A percentile compares a stretch with the other conserved stretches of the same genome.
These are phyloP conservation scores for Dicerorhinus sumatrensis DNA, from an alignment of 2,113 vertebrate genomes.

Conservation along the genomic window DNA sequence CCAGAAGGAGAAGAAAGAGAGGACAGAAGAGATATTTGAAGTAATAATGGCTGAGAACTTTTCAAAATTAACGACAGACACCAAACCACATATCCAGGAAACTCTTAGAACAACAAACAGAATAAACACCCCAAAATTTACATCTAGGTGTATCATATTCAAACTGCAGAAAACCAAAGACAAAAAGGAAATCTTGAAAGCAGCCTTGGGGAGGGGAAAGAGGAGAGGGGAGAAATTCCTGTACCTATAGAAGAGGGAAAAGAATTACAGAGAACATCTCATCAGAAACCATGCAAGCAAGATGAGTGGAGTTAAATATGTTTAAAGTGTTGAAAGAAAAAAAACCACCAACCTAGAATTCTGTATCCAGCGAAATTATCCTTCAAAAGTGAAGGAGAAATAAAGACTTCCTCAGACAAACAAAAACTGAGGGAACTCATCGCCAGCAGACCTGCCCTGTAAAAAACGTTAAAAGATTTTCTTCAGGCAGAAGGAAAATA, in stretches of 20 bases:
- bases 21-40: neutral
- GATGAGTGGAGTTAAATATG: neutral
- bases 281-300: neutral
- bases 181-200: neutral
- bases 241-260: neutral
- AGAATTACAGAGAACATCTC: neutral
- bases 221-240: too few species aligned
- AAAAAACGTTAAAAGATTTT: neutral
- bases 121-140: neutral
- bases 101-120: neutral
- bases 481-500: neutral
- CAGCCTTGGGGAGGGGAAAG: rapidly evolving
- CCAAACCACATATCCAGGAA: neutral
- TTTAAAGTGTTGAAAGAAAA: neutral
- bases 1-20: neutral
- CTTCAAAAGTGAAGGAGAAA: neutral
- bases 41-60: neutral
- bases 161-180: neutral
- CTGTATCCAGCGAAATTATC: neutral
- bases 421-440: neutral
- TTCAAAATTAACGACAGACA: neutral
- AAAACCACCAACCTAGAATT: neutral
- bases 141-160: rapidly evolving
- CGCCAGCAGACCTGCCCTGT: neutral
- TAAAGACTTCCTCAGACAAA: neutral